These are phyloP conservation scores for Phenganax subtilis DNA, from an alignment of 92 coral and sea anemone species.

Conservation along the genomic window DNA sequence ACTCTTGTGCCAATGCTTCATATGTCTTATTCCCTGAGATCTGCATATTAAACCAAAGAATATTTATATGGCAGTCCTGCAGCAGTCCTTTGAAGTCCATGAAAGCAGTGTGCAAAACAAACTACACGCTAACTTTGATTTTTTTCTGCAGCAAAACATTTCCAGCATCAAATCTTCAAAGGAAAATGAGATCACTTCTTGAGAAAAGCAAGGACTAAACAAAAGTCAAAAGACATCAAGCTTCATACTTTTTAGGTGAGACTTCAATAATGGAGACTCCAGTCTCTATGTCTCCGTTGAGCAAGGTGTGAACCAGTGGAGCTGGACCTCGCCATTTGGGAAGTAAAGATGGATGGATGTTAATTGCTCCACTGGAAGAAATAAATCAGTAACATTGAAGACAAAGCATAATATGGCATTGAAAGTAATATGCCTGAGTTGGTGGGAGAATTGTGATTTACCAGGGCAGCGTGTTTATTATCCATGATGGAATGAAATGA, in stretches of 20 bases:
- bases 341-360: slow-evolving; percentile 89
- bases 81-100: neutral
- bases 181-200: neutral
- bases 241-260: slow-evolving; percentile 69
- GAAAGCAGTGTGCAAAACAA: neutral
- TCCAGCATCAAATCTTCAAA: slow-evolving; percentile 76
- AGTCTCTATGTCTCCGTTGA: slow-evolving; percentile 72
- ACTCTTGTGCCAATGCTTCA: slow-evolving; percentile 64
- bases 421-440: too few relatives aligned
- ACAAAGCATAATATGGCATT: neutral
- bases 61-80: neutral
- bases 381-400: neutral
- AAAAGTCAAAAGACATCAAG: neutral
- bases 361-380: slow-evolving; percentile 74
- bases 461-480: slow-evolving; percentile 68
- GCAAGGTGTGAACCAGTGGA: slow-evolving; percentile 81
- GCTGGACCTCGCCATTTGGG: slow-evolving; percentile 98
- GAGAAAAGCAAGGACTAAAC: neutral
- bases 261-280: slow-evolving; percentile 87
- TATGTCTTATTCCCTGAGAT: slow-evolving; percentile 61
- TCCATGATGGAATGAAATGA: slow-evolving; percentile 74
- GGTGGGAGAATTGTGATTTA: neutral
- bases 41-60: slow-evolving; percentile 24
- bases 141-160: slow-evolving; percentile 59
- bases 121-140: slow-evolving; percentile 47